Base-by-base conservation (phyloP, 2,888 invertebrate species). In the Serripes groenlandicus region DNA sequence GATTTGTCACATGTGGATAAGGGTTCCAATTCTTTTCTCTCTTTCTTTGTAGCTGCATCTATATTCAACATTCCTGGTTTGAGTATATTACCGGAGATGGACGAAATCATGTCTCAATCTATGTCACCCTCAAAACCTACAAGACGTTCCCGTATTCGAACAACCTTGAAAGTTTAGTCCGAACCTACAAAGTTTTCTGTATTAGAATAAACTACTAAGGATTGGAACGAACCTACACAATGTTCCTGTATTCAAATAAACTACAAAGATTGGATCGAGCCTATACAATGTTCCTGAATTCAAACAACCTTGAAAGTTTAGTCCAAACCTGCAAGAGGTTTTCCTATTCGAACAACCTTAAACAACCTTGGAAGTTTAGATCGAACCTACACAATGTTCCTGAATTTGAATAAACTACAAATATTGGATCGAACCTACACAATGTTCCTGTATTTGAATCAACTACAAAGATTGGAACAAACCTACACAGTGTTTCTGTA, bases 51-150 rank as follows among this genome's bases (percentile, higher is more conserved):
- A 99, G 99, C 98, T 95, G 97, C 97, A 94, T 98, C 98, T 93
- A 98, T 99, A 96, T 98, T 98, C 96, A 97, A 97, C 92, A 98
- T 99, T 94, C 98, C 98, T 95, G 98, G 98, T 92, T 97, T 98
- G 92, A 96, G 97, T 95, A 95, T 98, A 93, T 96, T 97, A 95
- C 97, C 97, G 76, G 98, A 98, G 95, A 91, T 92, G 82, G 93
- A 93, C 62, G 92, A 93, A 71, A 85, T 93, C 52, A 86, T 93
- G 18, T 77, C 66, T 58, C 83, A 84, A 35, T 75, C 87, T 11
- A 79, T 87, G 79, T 89, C 90, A 32, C 89, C 89, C 4, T 83
- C 89, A 34, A 89, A 90, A 75, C 90, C 92, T 5, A 90, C 88
- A 5, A 88, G 91, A 15, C 88, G 92, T 28, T 91, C 90, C 54